phyloP scores from a whole-genome alignment of 2,113 vertebrate genomes.

The Xyrauchen texanus region DNA sequence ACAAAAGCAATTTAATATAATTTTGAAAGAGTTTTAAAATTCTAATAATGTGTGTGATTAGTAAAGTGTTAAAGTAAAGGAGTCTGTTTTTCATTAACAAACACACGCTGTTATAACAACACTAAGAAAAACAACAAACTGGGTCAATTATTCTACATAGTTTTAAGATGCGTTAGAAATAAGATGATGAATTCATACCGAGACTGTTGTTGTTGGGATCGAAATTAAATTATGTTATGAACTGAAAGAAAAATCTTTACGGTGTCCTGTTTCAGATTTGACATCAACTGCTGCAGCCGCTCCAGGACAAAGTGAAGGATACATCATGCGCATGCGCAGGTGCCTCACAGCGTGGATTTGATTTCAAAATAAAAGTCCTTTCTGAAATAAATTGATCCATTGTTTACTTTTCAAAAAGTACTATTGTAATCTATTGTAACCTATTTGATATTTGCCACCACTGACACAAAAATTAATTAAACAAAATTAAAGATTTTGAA shows the following conservation, averaged over 20 bases:
- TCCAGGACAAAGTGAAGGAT: conserved; percentile 71
- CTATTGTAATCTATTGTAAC: too few relatives aligned
- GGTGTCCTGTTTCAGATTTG: conserved; percentile 19
- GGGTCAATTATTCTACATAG: neutral
- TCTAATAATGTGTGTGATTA: too few relatives aligned
- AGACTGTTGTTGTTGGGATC: neutral
- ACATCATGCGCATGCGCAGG: conserved; percentile 66
- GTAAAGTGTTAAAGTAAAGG: too few relatives aligned
- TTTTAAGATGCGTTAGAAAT: neutral
- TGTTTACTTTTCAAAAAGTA: too few relatives aligned
- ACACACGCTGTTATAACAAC: neutral
- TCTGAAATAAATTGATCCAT: too few relatives aligned
- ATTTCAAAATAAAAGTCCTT: conserved; percentile 35
- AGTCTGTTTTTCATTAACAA: neutral
- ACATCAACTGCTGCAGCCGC: neutral
- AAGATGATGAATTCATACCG: neutral
- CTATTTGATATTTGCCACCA: too few relatives aligned
- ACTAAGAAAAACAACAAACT: too few relatives aligned
- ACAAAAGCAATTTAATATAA: neutral
- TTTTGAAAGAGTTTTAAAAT: neutral
- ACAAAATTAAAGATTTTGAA: too few relatives aligned
- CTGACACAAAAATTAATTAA: too few relatives aligned
- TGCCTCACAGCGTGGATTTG: neutral
- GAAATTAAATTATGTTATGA: neutral
- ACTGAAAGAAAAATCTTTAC: neutral